Conservation (phyloP, 2,888 invertebrate species). For the Diarsia rubi region DNA sequence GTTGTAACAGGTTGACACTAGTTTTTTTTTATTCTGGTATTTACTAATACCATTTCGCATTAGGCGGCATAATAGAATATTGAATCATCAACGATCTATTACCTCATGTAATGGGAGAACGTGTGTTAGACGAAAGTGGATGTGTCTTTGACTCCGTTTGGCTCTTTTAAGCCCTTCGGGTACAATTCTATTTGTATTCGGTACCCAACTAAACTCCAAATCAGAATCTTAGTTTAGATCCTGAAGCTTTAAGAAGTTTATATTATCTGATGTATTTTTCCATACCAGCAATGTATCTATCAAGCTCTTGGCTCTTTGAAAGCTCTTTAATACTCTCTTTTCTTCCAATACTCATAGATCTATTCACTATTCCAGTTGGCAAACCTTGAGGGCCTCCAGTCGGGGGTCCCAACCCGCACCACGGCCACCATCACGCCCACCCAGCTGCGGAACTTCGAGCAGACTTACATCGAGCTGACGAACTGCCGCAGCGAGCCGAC, state of each 20-base stretch:
- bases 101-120: neutral
- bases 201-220: neutral
- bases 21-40: neutral
- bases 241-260: neutral
- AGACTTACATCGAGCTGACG: conserved; percentile 97
- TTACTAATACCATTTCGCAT: neutral
- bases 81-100: neutral
- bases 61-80: neutral
- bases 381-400: conserved; percentile 96
- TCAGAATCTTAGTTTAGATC: neutral
- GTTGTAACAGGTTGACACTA: conserved; percentile 38
- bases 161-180: neutral
- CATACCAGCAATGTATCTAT: neutral
- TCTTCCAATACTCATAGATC: conserved; percentile 37
- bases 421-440: conserved; percentile 98
- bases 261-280: too few relatives aligned
- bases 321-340: neutral
- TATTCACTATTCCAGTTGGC: conserved; percentile 93
- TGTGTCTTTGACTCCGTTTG: neutral
- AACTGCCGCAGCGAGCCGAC: conserved; percentile 94
- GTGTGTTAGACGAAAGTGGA: neutral
- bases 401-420: conserved; percentile 97
- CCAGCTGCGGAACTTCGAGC: conserved; percentile 97
- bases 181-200: neutral
- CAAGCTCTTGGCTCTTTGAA: neutral